phyloP scores from a whole-genome alignment of 2,797 vertebrate genomes.

The Arrhamphus sclerolepis region DNA sequence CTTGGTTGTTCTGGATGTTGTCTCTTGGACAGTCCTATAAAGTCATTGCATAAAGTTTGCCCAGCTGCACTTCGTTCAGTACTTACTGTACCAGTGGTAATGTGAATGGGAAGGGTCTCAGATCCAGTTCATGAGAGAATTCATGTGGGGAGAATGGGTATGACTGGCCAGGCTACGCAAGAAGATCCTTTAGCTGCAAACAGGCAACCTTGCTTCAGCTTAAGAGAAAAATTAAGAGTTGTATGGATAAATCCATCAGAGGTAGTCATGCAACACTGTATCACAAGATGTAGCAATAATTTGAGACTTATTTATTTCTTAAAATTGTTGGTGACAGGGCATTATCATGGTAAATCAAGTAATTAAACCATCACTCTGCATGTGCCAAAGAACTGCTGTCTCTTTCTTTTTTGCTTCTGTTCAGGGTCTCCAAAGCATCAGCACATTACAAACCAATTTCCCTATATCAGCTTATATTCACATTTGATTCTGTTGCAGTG shows the following conservation, averaged over 20 bases:
- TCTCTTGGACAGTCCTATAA: too few species aligned
- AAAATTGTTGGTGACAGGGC: slow-evolving; percentile 60
- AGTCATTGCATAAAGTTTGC: too few species aligned
- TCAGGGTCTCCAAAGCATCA: slow-evolving; percentile 90
- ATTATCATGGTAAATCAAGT: slow-evolving; percentile 80
- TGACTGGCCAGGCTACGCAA: too few species aligned
- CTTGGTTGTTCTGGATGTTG: too few species aligned
- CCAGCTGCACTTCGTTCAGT: too few species aligned
- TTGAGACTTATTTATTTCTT: slow-evolving; percentile 69
- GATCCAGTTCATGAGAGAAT: too few species aligned
- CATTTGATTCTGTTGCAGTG: slow-evolving; percentile 93
- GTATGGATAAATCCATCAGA: slow-evolving; percentile 30
- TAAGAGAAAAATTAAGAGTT: slow-evolving; percentile 25
- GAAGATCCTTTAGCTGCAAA: slow-evolving; percentile 1
- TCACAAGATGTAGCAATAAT: slow-evolving; percentile 38
- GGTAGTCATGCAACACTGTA: slow-evolving; percentile 21
- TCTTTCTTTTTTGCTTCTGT: slow-evolving; percentile 56
- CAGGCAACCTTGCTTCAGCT: slow-evolving; percentile 32
- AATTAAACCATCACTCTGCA: slow-evolving; percentile 83
- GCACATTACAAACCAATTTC: slow-evolving; percentile 98
- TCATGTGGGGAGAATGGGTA: too few species aligned
- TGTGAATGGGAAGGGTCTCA: too few species aligned
- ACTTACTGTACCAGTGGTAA: too few species aligned
- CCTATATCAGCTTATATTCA: slow-evolving; percentile 98
- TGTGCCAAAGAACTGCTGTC: slow-evolving; percentile 78